Evolutionary conservation across 2,888 invertebrate genomes (phyloP).

Genomic region (Electrophaes corylata): DNA sequence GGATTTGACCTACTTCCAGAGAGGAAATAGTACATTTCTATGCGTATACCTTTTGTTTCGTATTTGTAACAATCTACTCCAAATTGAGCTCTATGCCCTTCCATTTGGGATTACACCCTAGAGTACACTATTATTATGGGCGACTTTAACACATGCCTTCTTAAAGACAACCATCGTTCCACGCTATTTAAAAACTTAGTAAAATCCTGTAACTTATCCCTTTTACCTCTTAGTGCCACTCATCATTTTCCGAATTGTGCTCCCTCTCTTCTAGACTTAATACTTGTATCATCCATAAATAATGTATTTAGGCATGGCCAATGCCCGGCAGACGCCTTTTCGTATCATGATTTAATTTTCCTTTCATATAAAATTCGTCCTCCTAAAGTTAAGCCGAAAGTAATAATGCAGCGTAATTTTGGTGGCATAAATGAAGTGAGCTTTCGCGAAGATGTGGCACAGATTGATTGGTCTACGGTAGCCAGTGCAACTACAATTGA

Average conservation of each 20-base stretch:
- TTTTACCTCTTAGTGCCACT: too few relatives aligned
- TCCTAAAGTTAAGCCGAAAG: too few relatives aligned
- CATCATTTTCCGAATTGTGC: too few relatives aligned
- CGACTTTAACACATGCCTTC: too few relatives aligned
- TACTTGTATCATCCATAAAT: too few relatives aligned
- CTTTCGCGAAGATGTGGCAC: background rate
- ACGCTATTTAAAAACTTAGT: too few relatives aligned
- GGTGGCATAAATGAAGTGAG: background rate
- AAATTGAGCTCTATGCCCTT: slow-evolving; percentile 19
- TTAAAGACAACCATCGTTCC: too few relatives aligned
- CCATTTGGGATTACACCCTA: slow-evolving; percentile 9
- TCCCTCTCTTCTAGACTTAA: too few relatives aligned
- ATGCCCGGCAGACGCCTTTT: background rate
- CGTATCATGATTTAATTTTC: background rate
- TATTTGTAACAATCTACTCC: slow-evolving; percentile 23
- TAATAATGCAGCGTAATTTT: too few relatives aligned
- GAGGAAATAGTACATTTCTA: background rate
- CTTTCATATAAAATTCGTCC: too few relatives aligned
- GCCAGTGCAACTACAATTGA: background rate
- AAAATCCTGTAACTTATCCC: too few relatives aligned
- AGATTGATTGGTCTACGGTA: background rate
- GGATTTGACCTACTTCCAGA: slow-evolving; percentile 18
- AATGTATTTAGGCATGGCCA: background rate
- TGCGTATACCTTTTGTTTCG: slow-evolving; percentile 17
- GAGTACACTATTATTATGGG: too few relatives aligned